Percentiles rank a stretch among this genome's conserved stretches.
phyloP scores from a whole-genome alignment of 2,113 vertebrate genomes.

The Gymnarchus niloticus region DNA sequence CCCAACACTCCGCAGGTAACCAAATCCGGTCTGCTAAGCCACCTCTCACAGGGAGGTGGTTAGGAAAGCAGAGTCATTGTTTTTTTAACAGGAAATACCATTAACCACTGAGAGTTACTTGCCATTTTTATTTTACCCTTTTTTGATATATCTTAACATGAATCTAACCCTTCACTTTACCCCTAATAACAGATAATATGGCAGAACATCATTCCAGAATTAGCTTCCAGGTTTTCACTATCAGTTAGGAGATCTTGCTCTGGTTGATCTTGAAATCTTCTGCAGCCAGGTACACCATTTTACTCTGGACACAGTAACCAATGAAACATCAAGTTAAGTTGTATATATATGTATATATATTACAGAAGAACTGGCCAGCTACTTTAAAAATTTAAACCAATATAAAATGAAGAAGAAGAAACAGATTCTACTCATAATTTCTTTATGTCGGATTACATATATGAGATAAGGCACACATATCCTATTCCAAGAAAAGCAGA shows the following conservation, averaged over 20 bases:
- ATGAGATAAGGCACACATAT: background rate
- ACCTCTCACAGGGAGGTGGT: background rate
- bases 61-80: background rate
- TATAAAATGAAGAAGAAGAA: background rate
- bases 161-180: background rate
- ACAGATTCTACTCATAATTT: background rate
- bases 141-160: background rate
- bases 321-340: background rate
- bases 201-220: background rate
- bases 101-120: background rate
- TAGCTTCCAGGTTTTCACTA: background rate
- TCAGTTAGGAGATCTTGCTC: background rate
- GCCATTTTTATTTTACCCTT: background rate
- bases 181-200: background rate
- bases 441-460: background rate
- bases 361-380: background rate
- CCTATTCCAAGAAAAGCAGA: background rate
- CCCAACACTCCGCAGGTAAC: background rate
- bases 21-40: background rate
- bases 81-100: background rate
- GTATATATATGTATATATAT: background rate
- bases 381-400: background rate
- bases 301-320: background rate
- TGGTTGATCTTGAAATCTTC: background rate
- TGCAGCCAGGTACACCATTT: background rate